Evolutionary conservation across 2,888 invertebrate genomes (phyloP).

Genomic region (Acheta domesticus): DNA sequence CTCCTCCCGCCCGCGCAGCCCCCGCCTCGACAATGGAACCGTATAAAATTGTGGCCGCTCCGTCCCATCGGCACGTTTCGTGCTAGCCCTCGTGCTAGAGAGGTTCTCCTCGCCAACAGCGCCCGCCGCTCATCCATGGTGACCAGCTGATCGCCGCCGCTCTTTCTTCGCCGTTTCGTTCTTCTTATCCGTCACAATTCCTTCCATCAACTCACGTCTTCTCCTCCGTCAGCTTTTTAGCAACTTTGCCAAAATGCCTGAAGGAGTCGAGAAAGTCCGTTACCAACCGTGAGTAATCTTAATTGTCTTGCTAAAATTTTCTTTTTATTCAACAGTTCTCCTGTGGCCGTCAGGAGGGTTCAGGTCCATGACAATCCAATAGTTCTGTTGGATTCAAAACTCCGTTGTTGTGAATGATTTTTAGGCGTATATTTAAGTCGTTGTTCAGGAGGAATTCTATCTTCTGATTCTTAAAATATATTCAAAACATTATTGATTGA

Average conservation of each 20-base stretch:
- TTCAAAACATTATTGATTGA: too few species aligned
- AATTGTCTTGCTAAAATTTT: background rate
- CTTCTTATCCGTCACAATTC: background rate
- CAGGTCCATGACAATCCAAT: too few species aligned
- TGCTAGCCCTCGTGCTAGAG: background rate
- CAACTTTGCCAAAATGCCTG: constrained; percentile 36
- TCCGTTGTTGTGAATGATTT: too few species aligned
- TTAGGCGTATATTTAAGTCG: too few species aligned
- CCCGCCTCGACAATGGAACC: background rate
- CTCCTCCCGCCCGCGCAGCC: background rate
- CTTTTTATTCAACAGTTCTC: background rate
- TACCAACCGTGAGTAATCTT: constrained; percentile 35
- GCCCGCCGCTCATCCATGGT: background rate
- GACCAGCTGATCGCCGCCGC: background rate
- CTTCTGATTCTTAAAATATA: too few species aligned
- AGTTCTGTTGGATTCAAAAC: too few species aligned
- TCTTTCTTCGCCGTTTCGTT: background rate
- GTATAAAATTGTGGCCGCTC: background rate
- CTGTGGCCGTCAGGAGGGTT: background rate
- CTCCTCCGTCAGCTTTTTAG: background rate
- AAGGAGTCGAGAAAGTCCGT: constrained; percentile 36
- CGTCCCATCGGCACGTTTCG: background rate
- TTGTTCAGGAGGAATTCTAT: too few species aligned
- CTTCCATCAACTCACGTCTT: background rate
- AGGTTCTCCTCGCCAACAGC: background rate